phyloP scores from a whole-genome alignment of 2,888 invertebrate genomes.

The Diarsia mendica region DNA sequence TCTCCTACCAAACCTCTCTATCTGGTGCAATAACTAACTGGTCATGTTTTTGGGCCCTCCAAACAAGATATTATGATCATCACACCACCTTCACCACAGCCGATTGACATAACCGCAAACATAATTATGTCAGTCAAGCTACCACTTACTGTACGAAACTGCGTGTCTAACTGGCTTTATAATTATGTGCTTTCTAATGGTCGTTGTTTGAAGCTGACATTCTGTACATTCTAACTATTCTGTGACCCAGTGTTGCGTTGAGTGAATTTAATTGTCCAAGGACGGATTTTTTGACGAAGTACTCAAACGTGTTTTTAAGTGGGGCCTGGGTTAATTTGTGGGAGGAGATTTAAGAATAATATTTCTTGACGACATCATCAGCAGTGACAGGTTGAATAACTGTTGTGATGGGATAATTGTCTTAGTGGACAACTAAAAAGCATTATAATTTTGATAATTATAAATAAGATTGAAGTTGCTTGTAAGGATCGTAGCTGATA shows the following conservation, averaged over 20 bases:
- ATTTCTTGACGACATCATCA: constrained; percentile 24
- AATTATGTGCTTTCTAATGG: background rate
- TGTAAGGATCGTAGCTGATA: no score
- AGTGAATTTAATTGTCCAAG: constrained; percentile 75
- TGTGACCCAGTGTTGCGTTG: constrained; percentile 60
- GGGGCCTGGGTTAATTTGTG: constrained; percentile 46
- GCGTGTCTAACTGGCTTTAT: background rate
- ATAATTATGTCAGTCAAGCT: background rate
- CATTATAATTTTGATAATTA: no score
- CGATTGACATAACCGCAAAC: background rate
- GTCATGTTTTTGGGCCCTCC: no score
- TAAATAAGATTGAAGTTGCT: background rate
- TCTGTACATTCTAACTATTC: constrained; percentile 2
- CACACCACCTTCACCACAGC: no score
- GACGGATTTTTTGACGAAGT: constrained; percentile 58
- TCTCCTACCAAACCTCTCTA: no score
- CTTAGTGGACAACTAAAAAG: background rate
- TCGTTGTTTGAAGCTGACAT: background rate
- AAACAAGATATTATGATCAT: no score
- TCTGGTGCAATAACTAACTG: no score
- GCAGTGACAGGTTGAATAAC: constrained; percentile 9
- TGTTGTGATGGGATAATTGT: constrained; percentile 1
- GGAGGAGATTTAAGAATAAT: constrained; percentile 29
- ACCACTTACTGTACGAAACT: background rate
- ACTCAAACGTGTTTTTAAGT: constrained; percentile 46